Evolutionary conservation across 2,797 vertebrate genomes (phyloP).

Genomic region (Australoheros facetus): DNA sequence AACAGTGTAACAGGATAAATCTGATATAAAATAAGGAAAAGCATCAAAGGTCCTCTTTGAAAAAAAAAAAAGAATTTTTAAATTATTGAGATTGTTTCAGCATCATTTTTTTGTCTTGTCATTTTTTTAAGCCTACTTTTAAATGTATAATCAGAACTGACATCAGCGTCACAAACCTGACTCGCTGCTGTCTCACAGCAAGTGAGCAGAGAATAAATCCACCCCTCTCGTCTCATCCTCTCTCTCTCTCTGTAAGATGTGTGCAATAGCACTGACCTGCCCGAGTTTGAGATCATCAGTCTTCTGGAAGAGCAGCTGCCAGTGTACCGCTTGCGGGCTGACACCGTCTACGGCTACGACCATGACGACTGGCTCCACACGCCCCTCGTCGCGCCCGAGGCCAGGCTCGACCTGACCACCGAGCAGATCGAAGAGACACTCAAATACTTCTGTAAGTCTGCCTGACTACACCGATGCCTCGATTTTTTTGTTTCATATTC

Average conservation of each 20-base stretch:
- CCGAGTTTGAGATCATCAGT: slow-evolving; percentile 99
- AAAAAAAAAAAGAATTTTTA: neutral
- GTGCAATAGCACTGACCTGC: slow-evolving; percentile 97
- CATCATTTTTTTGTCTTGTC: neutral
- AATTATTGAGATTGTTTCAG: neutral
- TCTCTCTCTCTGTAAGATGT: slow-evolving; percentile 83
- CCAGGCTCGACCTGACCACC: slow-evolving; percentile 89
- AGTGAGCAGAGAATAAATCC: neutral
- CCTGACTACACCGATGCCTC: neutral
- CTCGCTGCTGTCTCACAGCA: neutral
- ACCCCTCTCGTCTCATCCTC: neutral
- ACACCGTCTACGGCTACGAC: slow-evolving; percentile 96
- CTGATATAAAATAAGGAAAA: too few species aligned
- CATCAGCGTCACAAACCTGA: neutral
- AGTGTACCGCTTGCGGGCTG: slow-evolving; percentile 93
- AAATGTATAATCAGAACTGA: neutral
- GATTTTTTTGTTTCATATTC: neutral
- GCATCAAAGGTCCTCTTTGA: neutral
- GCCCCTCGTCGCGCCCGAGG: slow-evolving; percentile 90
- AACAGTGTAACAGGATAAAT: too few species aligned
- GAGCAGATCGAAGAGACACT: slow-evolving; percentile 98
- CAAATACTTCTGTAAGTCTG: slow-evolving; percentile 96
- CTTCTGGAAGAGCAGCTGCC: slow-evolving; percentile 97
- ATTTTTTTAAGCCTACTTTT: neutral
- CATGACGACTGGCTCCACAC: slow-evolving; percentile 98